These are phyloP conservation scores for Aurelia aurita complex sp. Pacific DNA, from an alignment of 30 jellyfish, hydroid and myxozoan genomes.

Conservation along the genomic window DNA sequence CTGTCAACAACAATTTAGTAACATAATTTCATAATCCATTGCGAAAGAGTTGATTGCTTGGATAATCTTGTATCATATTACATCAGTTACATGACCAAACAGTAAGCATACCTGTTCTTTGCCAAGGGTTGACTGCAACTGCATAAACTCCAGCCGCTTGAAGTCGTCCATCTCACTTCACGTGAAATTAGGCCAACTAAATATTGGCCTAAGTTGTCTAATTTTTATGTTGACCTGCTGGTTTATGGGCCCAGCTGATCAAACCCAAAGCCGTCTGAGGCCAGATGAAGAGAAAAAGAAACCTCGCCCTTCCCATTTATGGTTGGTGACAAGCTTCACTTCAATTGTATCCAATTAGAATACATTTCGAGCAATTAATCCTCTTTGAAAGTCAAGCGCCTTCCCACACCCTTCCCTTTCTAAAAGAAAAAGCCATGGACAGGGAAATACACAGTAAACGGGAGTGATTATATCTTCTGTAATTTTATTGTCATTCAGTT, in stretches of 20 bases:
- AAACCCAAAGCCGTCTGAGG: not conserved
- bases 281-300: not conserved
- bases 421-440: not conserved
- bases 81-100: not conserved
- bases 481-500: too few species aligned
- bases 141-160: slow-evolving; percentile 66
- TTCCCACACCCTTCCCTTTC: slow-evolving; percentile 23
- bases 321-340: slow-evolving; percentile 15
- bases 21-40: too few species aligned
- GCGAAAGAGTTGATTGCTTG: too few species aligned
- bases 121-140: slow-evolving; percentile 60
- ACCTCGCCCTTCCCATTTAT: slow-evolving; percentile 79
- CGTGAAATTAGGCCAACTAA: not conserved
- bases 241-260: not conserved
- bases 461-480: too few species aligned
- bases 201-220: not conserved
- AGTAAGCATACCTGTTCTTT: slow-evolving; percentile 41
- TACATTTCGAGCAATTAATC: not conserved
- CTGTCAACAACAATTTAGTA: too few species aligned
- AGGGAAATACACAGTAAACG: too few species aligned
- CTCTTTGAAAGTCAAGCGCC: not conserved
- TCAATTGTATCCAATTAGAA: slow-evolving; percentile 50
- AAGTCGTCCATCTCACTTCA: slow-evolving; percentile 56
- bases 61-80: too few species aligned
- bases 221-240: not conserved